These are phyloP conservation scores for Pedetes capensis DNA, from an alignment of 2,113 vertebrate species.

Conservation along the genomic window DNA sequence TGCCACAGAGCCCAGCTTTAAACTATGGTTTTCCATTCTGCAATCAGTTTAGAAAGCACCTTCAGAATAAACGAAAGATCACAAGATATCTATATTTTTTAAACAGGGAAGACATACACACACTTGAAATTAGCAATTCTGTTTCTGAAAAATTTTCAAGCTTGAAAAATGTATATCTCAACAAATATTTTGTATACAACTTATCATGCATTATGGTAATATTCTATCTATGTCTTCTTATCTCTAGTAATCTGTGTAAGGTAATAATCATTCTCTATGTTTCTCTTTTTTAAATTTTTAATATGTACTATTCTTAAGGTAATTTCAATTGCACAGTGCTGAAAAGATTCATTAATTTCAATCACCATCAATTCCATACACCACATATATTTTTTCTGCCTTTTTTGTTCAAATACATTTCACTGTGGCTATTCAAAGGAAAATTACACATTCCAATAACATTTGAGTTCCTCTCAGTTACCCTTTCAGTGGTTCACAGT, in stretches of 20 bases:
- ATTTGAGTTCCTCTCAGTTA: slow-evolving; percentile 70
- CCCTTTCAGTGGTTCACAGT: slow-evolving; percentile 68
- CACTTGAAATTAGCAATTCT: not conserved
- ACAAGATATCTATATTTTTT: not conserved
- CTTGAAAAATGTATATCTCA: not conserved
- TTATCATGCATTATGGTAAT: not conserved
- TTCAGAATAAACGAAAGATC: slow-evolving; percentile 7
- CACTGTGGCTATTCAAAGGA: slow-evolving; percentile 63
- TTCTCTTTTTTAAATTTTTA: slow-evolving; percentile 46
- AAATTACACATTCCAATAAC: slow-evolving; percentile 70
- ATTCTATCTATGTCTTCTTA: slow-evolving; percentile 1
- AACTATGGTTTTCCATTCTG: slow-evolving; percentile 9
- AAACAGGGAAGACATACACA: not conserved
- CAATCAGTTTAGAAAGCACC: not conserved
- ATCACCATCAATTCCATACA: slow-evolving; percentile 43
- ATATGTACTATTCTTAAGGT: not conserved
- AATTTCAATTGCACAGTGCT: slow-evolving; percentile 46
- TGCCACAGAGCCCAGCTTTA: too few relatives aligned
- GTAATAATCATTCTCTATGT: not conserved
- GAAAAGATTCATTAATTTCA: slow-evolving; percentile 69
- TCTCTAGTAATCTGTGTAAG: not conserved
- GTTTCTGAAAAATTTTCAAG: not conserved
- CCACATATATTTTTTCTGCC: slow-evolving; percentile 55
- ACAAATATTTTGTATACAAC: not conserved
- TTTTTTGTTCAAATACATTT: slow-evolving; percentile 58